Evolutionary conservation across 2,888 invertebrate species (phyloP).

Genomic region (Rapana venosa): DNA sequence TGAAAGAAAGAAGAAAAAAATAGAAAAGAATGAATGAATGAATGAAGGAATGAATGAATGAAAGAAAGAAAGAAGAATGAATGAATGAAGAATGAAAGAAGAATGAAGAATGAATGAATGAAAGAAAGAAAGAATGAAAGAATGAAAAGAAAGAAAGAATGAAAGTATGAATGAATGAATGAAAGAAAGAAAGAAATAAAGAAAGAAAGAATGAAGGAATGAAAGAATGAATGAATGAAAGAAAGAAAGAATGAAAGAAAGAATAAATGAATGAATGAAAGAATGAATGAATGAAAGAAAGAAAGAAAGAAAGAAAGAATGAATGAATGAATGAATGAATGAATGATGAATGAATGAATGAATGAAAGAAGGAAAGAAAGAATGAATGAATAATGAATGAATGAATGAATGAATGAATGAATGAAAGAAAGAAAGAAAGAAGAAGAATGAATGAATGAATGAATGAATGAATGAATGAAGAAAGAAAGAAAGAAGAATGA

Average conservation of each 20-base stretch:
- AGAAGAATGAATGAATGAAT: background rate
- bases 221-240: too few relatives aligned
- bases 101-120: background rate
- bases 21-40: too few relatives aligned
- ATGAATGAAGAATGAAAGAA: background rate
- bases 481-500: background rate
- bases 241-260: too few relatives aligned
- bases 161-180: too few relatives aligned
- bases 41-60: too few relatives aligned
- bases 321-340: background rate
- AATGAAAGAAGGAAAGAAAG: background rate
- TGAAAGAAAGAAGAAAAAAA: too few relatives aligned
- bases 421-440: too few relatives aligned
- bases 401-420: background rate
- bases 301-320: too few relatives aligned
- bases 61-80: background rate
- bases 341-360: background rate
- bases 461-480: background rate
- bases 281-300: too few relatives aligned
- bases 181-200: background rate
- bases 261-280: too few relatives aligned
- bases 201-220: too few relatives aligned
- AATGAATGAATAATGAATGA: background rate
- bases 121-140: background rate
- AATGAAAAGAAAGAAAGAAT: background rate